phyloP scores from a whole-genome alignment of 2,113 vertebrate species.

The Lates calcarifer region DNA sequence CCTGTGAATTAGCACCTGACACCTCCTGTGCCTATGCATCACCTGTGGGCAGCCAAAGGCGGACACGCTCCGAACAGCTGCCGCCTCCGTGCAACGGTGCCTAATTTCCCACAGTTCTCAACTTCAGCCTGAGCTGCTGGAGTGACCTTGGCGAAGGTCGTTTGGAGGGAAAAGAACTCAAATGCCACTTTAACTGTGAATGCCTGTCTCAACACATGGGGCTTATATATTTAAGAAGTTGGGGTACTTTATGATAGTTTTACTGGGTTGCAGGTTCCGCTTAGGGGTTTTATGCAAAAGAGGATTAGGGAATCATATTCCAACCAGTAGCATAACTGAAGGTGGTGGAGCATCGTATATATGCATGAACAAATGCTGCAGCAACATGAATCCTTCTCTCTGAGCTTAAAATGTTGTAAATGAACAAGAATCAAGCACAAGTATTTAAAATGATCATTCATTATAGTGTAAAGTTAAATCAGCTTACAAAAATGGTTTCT shows the following conservation, averaged over 20 bases:
- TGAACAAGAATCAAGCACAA: background rate
- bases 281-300: slow-evolving; percentile 56
- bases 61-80: slow-evolving; percentile 56
- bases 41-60: slow-evolving; percentile 61
- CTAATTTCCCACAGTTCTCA: slow-evolving; percentile 60
- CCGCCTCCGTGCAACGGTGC: slow-evolving; percentile 38
- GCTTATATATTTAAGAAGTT: slow-evolving; percentile 51
- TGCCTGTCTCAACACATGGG: slow-evolving; percentile 37
- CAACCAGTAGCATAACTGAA: slow-evolving; percentile 27
- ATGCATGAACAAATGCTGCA: slow-evolving; percentile 27
- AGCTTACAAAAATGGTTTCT: slow-evolving; percentile 10
- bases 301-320: slow-evolving; percentile 62
- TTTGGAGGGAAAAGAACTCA: slow-evolving; percentile 16
- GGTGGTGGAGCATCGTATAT: slow-evolving; percentile 24
- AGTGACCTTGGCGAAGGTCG: slow-evolving; percentile 47
- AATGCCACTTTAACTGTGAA: slow-evolving; percentile 30
- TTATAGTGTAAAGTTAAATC: slow-evolving; percentile 14
- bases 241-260: slow-evolving; percentile 38
- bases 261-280: slow-evolving; percentile 48
- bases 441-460: background rate
- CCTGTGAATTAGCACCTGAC: slow-evolving; percentile 75
- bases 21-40: slow-evolving; percentile 66
- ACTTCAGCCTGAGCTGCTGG: slow-evolving; percentile 36
- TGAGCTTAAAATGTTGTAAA: background rate
- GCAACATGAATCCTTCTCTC: slow-evolving; percentile 12